Evolutionary conservation across 2,888 invertebrate species (phyloP).

Genomic region (Exocentrus adspersus): DNA sequence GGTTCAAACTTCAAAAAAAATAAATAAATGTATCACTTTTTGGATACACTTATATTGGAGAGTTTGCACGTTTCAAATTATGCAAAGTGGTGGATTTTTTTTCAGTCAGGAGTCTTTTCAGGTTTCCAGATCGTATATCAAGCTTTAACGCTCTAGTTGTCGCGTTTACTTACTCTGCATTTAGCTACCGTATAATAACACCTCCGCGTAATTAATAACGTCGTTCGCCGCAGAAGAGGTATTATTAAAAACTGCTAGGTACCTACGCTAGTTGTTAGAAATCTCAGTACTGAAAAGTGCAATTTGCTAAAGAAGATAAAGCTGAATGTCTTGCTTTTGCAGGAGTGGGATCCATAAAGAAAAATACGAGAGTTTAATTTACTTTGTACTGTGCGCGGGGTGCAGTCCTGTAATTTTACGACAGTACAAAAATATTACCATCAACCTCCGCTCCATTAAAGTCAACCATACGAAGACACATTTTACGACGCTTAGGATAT

Average conservation of each 20-base stretch:
- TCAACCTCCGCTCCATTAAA: neutral
- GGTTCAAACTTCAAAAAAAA: no score
- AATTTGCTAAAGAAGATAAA: no score
- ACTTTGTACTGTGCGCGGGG: no score
- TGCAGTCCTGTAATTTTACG: neutral
- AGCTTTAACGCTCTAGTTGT: neutral
- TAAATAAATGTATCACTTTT: no score
- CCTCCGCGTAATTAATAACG: neutral
- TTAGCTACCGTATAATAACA: neutral
- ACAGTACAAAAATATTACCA: neutral
- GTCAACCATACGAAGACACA: neutral
- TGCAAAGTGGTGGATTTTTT: neutral
- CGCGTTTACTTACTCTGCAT: neutral
- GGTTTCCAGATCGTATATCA: neutral
- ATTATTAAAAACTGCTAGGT: no score
- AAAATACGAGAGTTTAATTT: no score
- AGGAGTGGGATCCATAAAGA: no score
- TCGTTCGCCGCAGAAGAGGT: neutral
- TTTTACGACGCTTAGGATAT: conserved; percentile 3
- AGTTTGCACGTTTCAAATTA: neutral
- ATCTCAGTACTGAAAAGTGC: no score
- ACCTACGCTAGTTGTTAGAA: no score
- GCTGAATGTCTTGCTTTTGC: no score
- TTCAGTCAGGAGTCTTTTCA: neutral
- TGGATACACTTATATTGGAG: no score